Base-by-base conservation (phyloP, 2,797 vertebrate species). In the Poeciliopsis paucimaculata region DNA sequence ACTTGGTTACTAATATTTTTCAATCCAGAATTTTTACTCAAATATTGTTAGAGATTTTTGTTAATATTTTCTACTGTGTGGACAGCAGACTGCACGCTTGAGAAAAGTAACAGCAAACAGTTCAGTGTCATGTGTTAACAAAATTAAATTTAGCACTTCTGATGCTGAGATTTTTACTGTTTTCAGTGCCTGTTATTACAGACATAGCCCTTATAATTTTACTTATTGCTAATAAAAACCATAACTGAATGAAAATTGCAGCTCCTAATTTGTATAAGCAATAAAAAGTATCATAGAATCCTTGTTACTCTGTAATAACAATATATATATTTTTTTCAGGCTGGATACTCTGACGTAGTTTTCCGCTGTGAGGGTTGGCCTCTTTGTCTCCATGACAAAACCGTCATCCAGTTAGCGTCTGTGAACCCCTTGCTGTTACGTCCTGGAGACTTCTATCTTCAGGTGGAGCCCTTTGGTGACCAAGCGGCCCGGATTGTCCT, bases 301-400 rank as follows among this genome's bases (percentile, higher is more conserved):
- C 31, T 16, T 8, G 13, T 20, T 2, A 36, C 6, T 72, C 15
- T 73, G 9, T 51, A 16, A 49, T 71, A n/a, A 70, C 53, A 18
- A 43, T 64, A 5, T 8, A 43, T 77, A 1, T 72, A 16, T 74
- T 49, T 46, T 81, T 46, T 78, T 47, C 49, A 99, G 98, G 97
- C 97, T 84, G 94, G 96, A 60, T 99, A 96, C 90, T 94, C 95
- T 47, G 97, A 97, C 83, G 93, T 96, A 90, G 94, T 98, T 87
- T 99, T 99, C 93, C 95, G 96, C 86, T 97, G 96, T 3, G 97
- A 98, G 84, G 98, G 98, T 85, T 99, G 98, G 98, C 98, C 98
- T 1, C 91, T 99, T 78, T 98, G 98, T 85, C 95, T 98, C 60
- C 95, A 92, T 0, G 96, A 97, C 77, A 96, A 96, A 82, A 97